Base-by-base conservation (phyloP, 2,888 invertebrate species). In the Leucoma salicis region DNA sequence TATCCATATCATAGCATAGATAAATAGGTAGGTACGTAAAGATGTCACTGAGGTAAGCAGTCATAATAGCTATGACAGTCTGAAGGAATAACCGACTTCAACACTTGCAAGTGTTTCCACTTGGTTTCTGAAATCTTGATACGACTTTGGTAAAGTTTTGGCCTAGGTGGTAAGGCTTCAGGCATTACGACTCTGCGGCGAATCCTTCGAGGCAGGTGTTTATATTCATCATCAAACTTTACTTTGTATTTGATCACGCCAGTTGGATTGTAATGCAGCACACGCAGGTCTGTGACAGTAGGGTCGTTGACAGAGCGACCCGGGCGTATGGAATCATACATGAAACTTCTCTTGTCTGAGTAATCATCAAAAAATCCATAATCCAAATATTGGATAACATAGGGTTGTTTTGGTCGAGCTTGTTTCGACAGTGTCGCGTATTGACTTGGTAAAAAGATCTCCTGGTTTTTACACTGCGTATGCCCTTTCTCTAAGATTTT, bases 271-370 rank as follows among this genome's bases (percentile, higher is more conserved):
- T 32, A 32, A 1, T 2, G n/a, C 13, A 32, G n/a, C 12, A 16
- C 32, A 12, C 33, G 25, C 14, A 42, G 8, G n/a, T 37, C 35
- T 13, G 31, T 31, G 24, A 42, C 37, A 7, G 5, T 15, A 29
- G 37, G 33, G 31, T 42, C 42, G 0, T 36, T 32, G 13, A 37
- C 34, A 16, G 7, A 33, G 15, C 29, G 21, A 12, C 42, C 42
- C 11, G 33, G 37, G 16, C 42, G 31, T 12, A 42, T 42, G n/a
- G 42, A 31, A 1, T 16, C 16, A 25, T 25, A 25, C 5, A 7
- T 2, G 6, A 16, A 16, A 4, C 16, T 4, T 16, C 6, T 16
- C n/a, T 16, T 16, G 16, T 16, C 6, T 16, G 16, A 16, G 16
- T 16, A 16, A 6, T 16, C 16, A 16, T 16, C 3, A 16, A 16